Conservation (phyloP, 2,888 invertebrate species). For the Leucania comma region DNA sequence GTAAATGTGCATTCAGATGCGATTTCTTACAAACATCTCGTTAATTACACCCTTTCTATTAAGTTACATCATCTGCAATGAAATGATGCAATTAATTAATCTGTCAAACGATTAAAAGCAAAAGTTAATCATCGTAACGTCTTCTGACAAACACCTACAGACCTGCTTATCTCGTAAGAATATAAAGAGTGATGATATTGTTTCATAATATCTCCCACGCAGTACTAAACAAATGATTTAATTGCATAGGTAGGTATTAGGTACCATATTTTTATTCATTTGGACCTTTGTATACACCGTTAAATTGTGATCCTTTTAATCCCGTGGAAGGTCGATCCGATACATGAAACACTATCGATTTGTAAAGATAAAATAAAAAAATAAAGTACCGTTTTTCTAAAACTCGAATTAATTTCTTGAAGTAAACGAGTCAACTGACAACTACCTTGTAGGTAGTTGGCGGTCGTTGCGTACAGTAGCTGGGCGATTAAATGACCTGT, state of each 20-base stretch:
- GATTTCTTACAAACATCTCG: background rate
- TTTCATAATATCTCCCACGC: constrained; percentile 34
- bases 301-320: too few relatives aligned
- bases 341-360: too few relatives aligned
- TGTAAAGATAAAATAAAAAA: too few relatives aligned
- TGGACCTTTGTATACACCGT: too few relatives aligned
- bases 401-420: too few relatives aligned
- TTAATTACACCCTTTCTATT: background rate
- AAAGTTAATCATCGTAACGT: constrained; percentile 8
- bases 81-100: constrained; percentile 27
- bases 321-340: too few relatives aligned
- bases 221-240: constrained; percentile 9
- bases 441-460: too few relatives aligned
- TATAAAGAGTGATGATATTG: constrained; percentile 3
- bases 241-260: constrained; percentile 1
- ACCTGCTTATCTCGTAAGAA: background rate
- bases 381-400: too few relatives aligned
- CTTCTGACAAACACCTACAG: constrained; percentile 39
- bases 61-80: background rate
- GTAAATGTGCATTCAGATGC: background rate
- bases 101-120: constrained; percentile 12
- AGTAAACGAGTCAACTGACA: too few relatives aligned
- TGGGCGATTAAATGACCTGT: too few relatives aligned
- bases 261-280: too few relatives aligned
- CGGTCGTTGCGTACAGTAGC: too few relatives aligned